Base-by-base conservation (phyloP, 2,888 invertebrate species). In the Nemapogon koenigi region DNA sequence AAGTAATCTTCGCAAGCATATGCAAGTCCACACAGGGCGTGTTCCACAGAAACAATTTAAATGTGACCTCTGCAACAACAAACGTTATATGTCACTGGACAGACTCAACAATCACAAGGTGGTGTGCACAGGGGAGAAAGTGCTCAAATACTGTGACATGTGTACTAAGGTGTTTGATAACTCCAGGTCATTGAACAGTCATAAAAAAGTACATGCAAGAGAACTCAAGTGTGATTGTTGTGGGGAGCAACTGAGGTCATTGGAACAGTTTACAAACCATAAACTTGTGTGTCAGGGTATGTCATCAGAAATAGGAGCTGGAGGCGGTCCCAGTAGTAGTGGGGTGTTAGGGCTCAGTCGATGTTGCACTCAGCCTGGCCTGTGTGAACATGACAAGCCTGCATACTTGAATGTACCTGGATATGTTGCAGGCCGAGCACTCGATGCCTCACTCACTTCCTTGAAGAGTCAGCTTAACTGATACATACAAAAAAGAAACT, bases 121-220 rank as follows among this genome's bases (percentile, higher is more conserved):
- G 36, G 80, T 80, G 7, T 80, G 80, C 50, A 80, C 80, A 22
- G 80, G 80, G 26, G 80, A 80, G 46, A 80, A 76, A 49, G 64
- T 69, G 39, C 57, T 81, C 38, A 81, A 81, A 49, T 81, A 68
- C 52, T 80, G 80, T 57, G 79, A 81, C 61, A 81, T 81, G 80
- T 81, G 80, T 52, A 68, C 76, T 40, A 81, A 80, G 58, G 80
- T 81, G 25, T 81, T 81, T 62, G 80, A 81, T 49, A 81, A 81
- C 52, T 80, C 80, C 37, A 66, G 80, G 51, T 81, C 80, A 26
- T 56, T 81, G 27, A 81, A 81, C 51, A 81, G 80, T 53, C 80
- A 81, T 59, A 78, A 76, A 49, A 81, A 81, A 52, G 78, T 81
- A 41, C 80, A 81, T 60, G 78, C 80, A 35, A 65, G 79, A 49